A percentile compares a stretch with the other conserved stretches of the same genome.
Evolutionary conservation across 1,140 invertebrate species (phyloP).

Genomic region (Probaryconus sp.): DNA sequence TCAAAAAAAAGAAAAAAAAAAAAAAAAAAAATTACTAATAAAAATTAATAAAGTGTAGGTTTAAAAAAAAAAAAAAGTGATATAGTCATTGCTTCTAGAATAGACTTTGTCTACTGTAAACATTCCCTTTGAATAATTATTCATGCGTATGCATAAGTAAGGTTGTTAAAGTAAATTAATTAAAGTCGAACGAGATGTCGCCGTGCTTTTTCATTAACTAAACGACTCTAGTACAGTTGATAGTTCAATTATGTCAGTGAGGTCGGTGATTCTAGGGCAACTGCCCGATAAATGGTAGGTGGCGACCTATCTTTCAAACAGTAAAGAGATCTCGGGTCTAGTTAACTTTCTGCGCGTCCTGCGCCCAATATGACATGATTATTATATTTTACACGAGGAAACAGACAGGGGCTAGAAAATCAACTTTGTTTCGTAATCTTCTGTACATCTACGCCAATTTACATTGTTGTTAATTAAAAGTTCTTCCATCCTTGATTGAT

Average conservation of each 20-base stretch:
- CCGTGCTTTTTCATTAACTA: constrained; percentile 40
- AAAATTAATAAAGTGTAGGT: constrained; percentile 7
- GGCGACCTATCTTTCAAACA: constrained; percentile 22
- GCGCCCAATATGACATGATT: constrained; percentile 17
- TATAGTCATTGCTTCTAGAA: too few species aligned
- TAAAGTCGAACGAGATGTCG: constrained; percentile 33
- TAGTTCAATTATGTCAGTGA: constrained; percentile 48
- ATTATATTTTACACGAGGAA: constrained; percentile 16
- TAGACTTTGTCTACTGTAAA: constrained; percentile 15
- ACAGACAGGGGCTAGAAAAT: constrained; percentile 9
- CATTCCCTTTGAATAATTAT: constrained; percentile 24
- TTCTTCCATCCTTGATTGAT: too few species aligned
- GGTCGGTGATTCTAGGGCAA: constrained; percentile 40
- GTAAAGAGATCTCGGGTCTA: constrained; percentile 31
- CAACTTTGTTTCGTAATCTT: constrained; percentile 19
- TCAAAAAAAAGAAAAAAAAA: too few species aligned
- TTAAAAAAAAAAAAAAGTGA: too few species aligned
- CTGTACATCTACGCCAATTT: not conserved
- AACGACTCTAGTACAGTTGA: constrained; percentile 21
- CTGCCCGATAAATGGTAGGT: constrained; percentile 44
- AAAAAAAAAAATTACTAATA: not conserved
- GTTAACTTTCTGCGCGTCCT: constrained; percentile 31
- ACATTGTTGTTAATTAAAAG: too few species aligned
- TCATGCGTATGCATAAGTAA: constrained; percentile 22
- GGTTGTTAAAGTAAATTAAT: constrained; percentile 42